A percentile compares a stretch with the other conserved stretches of the same genome.
These are phyloP conservation scores for Phyllotreta cruciferae DNA, from an alignment of 2,888 invertebrate species.

Conservation along the genomic window DNA sequence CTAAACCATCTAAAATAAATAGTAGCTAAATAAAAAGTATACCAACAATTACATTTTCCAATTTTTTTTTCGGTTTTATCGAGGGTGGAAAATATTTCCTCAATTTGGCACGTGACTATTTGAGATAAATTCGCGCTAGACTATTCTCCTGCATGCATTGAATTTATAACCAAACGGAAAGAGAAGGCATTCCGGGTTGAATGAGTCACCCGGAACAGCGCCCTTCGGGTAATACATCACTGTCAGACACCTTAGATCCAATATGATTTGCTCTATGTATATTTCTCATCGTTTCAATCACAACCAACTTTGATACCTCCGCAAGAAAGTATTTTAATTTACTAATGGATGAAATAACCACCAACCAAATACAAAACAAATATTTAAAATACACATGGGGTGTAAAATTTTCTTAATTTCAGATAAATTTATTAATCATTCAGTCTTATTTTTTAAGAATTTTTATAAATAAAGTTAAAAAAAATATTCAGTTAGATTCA, in stretches of 20 bases:
- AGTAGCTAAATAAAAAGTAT: neutral
- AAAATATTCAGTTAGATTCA: too few species aligned
- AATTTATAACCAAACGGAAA: slow-evolving; percentile 16
- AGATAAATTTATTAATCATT: too few species aligned
- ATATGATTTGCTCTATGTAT: slow-evolving; percentile 61
- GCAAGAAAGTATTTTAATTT: slow-evolving; percentile 5
- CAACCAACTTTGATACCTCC: slow-evolving; percentile 34
- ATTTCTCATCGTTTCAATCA: slow-evolving; percentile 56
- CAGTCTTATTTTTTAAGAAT: too few species aligned
- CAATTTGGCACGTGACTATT: slow-evolving; percentile 3
- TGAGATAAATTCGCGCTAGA: neutral
- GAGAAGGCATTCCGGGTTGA: slow-evolving; percentile 47
- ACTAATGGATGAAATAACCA: slow-evolving; percentile 6
- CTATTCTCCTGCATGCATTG: slow-evolving; percentile 2
- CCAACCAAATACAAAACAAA: neutral
- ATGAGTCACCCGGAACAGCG: slow-evolving; percentile 57
- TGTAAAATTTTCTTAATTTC: too few species aligned
- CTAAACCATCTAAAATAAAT: neutral
- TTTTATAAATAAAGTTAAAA: too few species aligned
- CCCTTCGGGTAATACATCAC: slow-evolving; percentile 56
- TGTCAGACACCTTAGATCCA: slow-evolving; percentile 61
- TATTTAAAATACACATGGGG: too few species aligned
- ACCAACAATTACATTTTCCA: too few species aligned
- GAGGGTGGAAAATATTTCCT: neutral
- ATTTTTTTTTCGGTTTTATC: too few species aligned